Evolutionary conservation across 2,797 vertebrate species (phyloP).

Genomic region (Pseudotriccus pelzelni): DNA sequence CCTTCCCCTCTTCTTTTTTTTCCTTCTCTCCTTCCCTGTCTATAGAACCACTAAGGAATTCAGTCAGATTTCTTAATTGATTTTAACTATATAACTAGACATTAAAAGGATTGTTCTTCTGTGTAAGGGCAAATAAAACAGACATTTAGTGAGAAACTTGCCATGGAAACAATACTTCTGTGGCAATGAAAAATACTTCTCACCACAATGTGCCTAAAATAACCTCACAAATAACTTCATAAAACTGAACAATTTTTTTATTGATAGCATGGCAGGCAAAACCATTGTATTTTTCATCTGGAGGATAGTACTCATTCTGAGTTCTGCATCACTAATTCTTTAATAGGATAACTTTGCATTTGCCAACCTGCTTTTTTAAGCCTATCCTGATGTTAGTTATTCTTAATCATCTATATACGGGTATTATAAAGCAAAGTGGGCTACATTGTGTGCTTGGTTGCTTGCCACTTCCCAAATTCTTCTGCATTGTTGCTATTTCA

Average conservation of each 20-base stretch:
- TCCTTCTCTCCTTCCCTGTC: neutral
- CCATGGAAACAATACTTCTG: slow-evolving; percentile 57
- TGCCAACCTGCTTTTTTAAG: neutral
- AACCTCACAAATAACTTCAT: slow-evolving; percentile 18
- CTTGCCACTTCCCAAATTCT: neutral
- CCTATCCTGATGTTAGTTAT: neutral
- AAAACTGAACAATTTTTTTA: neutral
- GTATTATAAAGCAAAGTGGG: neutral
- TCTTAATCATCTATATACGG: neutral
- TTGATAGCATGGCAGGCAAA: neutral
- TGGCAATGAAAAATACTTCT: slow-evolving; percentile 29
- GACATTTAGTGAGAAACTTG: slow-evolving; percentile 35
- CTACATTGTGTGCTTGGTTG: neutral
- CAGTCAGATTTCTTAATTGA: neutral
- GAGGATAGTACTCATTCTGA: neutral
- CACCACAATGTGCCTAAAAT: slow-evolving; percentile 13
- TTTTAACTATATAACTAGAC: neutral
- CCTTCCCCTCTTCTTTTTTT: neutral
- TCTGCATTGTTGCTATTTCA: neutral
- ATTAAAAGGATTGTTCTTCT: neutral
- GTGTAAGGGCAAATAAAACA: slow-evolving; percentile 10
- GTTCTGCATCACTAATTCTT: neutral
- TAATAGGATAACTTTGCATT: neutral
- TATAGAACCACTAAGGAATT: neutral
- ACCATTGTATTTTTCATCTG: neutral